Percentiles rank a stretch among this genome's conserved stretches.
Conservation (phyloP, 2,113 vertebrate species). For the Poeciliopsis occidentalis region DNA sequence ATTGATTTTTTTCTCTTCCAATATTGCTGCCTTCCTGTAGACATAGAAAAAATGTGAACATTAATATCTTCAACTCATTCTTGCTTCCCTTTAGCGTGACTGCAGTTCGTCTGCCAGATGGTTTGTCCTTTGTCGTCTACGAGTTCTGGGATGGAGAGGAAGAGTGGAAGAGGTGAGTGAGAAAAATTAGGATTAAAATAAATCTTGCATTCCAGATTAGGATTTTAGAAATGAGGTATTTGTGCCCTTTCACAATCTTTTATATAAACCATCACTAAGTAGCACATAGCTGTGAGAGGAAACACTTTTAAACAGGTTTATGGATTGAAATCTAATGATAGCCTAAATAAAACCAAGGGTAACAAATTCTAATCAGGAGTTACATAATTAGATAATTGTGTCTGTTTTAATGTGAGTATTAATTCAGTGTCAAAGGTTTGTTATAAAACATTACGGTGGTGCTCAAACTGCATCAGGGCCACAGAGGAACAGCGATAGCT, state of each 20-base stretch:
- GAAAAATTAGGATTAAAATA: neutral
- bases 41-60: neutral
- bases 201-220: neutral
- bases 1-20: neutral
- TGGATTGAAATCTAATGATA: neutral
- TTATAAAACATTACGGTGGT: neutral
- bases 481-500: too few relatives aligned
- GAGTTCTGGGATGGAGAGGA: conserved; percentile 96
- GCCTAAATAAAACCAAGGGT: neutral
- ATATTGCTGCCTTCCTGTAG: neutral
- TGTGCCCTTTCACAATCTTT: neutral
- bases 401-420: neutral
- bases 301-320: too few relatives aligned
- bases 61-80: conserved; percentile 6
- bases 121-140: conserved; percentile 90
- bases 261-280: neutral
- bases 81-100: conserved; percentile 81
- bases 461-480: neutral
- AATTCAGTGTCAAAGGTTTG: neutral
- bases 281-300: too few relatives aligned
- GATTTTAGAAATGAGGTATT: neutral
- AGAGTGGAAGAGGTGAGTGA: conserved; percentile 89
- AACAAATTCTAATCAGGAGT: neutral
- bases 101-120: conserved; percentile 86
- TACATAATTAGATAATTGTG: neutral